Base-by-base conservation (phyloP, 1,140 invertebrate species). In the Sitobion miscanthi region DNA sequence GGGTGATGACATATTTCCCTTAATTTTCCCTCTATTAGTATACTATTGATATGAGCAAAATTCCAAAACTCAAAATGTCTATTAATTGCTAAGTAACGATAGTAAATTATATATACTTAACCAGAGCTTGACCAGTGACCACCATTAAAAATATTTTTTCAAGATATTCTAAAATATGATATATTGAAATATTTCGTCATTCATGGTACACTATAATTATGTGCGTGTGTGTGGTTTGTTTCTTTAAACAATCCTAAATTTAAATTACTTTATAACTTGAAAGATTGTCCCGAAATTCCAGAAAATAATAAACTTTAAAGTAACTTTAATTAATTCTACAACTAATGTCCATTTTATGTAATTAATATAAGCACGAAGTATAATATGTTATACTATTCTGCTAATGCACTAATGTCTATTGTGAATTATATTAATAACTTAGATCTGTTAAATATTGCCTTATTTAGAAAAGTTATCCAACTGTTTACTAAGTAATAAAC, bases 11-110 rank as follows among this genome's bases (percentile, higher is more conserved):
- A 38, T 95, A 4, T 94, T 94, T 35, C 94, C 94, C 21, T 62
- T 95, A 11, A 52, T 95, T 25, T 95, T 62, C 25, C 9, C 95
- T 94, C 82, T 95, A 30, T 95, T 95, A 30, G 94, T 94, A 38
- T 83, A 94, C 95, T n/a, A 95, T 94, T 94, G 94, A 95, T 93
- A 94, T 94, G 17, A 54, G 88, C 20, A 88, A 49, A 88, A 14
- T 49, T 49, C 11, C 21, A 49, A n/a, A 49, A 93, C 45, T 94
- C 94, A 38, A 93, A 94, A 21, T 94, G 94, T 86, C 54, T 95
- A n/a, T 49, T 95, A 1, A 95, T 94, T 77, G 94, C 94, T 35
- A 42, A 4, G 42, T 42, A 94, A 93, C 90, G 4, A 90, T 54
- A 62, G 0, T 35, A 93, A 90, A 69, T 11, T 62, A 69, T 90